A percentile compares a stretch with the other conserved stretches of the same genome.
Conservation (phyloP, 2,888 invertebrate species). For the Heliconius ismenius region DNA sequence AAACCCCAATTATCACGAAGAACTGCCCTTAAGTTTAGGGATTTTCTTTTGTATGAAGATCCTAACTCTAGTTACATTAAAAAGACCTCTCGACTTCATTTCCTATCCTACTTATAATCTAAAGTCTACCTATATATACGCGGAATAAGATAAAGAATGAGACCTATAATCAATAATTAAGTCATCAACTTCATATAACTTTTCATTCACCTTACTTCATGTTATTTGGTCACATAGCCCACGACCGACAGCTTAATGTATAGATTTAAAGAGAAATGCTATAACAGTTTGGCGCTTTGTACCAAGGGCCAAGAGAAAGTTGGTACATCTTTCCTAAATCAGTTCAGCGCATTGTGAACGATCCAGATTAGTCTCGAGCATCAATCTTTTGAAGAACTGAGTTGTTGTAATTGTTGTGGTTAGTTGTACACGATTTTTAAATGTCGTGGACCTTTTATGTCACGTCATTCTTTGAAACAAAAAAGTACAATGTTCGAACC, state of each 20-base stretch:
- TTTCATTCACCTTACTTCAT: background rate
- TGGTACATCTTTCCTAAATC: slow-evolving; percentile 67
- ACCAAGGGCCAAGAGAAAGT: slow-evolving; percentile 77
- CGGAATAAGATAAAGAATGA: too few relatives aligned
- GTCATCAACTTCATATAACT: background rate
- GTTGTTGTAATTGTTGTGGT: slow-evolving; percentile 60
- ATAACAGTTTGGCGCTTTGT: slow-evolving; percentile 54
- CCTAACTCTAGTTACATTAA: too few relatives aligned
- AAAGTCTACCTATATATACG: too few relatives aligned
- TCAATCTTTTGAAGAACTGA: slow-evolving; percentile 64
- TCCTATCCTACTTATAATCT: too few relatives aligned
- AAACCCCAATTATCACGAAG: too few relatives aligned
- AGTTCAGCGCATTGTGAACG: slow-evolving; percentile 62
- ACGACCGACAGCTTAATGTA: slow-evolving; percentile 5
- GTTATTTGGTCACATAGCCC: background rate
- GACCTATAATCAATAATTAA: background rate
- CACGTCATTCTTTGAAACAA: slow-evolving; percentile 42
- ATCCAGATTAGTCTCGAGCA: slow-evolving; percentile 66
- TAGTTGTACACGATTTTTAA: slow-evolving; percentile 44
- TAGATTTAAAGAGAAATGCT: slow-evolving; percentile 52
- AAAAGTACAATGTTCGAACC: slow-evolving; percentile 38
- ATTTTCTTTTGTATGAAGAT: too few relatives aligned
- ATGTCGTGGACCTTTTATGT: slow-evolving; percentile 43
- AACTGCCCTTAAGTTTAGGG: too few relatives aligned
- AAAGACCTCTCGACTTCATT: too few relatives aligned